A percentile compares a stretch with the other conserved stretches of the same genome.
Conservation (phyloP, 2,797 vertebrate genomes). For the Hybognathus amarus region DNA sequence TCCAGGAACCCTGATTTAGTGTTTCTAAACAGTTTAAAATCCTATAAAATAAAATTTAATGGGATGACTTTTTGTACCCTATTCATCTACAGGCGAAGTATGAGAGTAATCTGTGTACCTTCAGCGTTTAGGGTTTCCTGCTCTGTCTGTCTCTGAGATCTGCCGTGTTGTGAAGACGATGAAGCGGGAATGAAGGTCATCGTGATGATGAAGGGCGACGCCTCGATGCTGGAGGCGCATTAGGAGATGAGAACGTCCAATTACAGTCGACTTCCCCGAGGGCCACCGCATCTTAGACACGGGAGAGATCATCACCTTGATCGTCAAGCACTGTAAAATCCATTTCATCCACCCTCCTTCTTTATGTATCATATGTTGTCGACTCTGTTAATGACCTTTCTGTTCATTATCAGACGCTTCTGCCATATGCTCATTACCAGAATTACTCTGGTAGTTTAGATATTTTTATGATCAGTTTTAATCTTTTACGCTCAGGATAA, state of each 20-base stretch:
- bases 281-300: conserved; percentile 39
- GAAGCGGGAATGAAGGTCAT: conserved; percentile 55
- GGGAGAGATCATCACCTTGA: conserved; percentile 64
- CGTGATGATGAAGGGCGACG: conserved; percentile 52
- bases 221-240: conserved; percentile 48
- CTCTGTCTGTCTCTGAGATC: conserved; percentile 1
- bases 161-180: background rate
- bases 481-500: background rate
- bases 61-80: background rate
- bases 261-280: conserved; percentile 57
- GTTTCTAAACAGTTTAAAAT: background rate
- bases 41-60: background rate
- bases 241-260: conserved; percentile 59
- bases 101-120: background rate
- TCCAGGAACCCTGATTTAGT: background rate
- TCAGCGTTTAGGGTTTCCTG: background rate
- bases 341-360: conserved; percentile 52
- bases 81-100: background rate
- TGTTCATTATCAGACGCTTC: conserved; percentile 47
- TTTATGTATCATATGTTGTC: conserved; percentile 57
- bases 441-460: conserved; percentile 19
- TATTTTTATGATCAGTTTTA: conserved; percentile 12
- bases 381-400: conserved; percentile 56
- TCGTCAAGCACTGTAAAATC: conserved; percentile 65
- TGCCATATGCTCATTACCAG: conserved; percentile 46